Evolutionary conservation across 2,113 vertebrate genomes (phyloP).

Genomic region (Felis catus): F.catus_Fca126_mat1.0 CM031411.1:13758001-13758500

Average conservation of each 20-base stretch:
- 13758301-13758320: neutral
- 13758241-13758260: neutral
- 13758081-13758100: neutral
- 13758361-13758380: neutral
- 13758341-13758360: conserved; percentile 36
- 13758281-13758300: no score
- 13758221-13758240: neutral
- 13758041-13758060: neutral
- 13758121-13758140: neutral
- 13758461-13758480: neutral
- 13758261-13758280: neutral
- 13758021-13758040: neutral
- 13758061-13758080: neutral
- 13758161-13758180: neutral
- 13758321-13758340: neutral
- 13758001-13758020: neutral
- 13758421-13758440: neutral
- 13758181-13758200: conserved; percentile 33
- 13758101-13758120: neutral
- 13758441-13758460: neutral
- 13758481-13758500: neutral
- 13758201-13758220: neutral
- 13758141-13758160: conserved; percentile 53
- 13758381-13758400: neutral
- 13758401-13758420: neutral